Evolutionary conservation across 2,797 vertebrate species (phyloP).

Genomic region (Rhynchotus rufescens): DNA sequence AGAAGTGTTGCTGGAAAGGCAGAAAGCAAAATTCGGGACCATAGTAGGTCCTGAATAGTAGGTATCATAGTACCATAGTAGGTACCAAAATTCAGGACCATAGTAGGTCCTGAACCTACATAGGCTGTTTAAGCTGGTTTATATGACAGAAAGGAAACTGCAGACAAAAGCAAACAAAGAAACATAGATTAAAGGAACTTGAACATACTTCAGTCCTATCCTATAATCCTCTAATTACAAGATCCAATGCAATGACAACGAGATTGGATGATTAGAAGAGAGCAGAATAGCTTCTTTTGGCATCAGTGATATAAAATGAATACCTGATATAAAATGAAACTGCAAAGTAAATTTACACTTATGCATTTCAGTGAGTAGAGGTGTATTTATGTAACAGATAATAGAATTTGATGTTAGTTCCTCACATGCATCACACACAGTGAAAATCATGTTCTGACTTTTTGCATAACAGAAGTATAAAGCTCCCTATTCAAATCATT

Average conservation of each 20-base stretch:
- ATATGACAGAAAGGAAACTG: neutral
- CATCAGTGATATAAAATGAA: neutral
- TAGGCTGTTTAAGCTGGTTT: neutral
- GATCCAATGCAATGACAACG: neutral
- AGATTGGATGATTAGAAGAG: neutral
- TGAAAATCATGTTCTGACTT: conserved; percentile 1
- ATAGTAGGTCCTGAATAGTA: no score
- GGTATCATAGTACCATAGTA: no score
- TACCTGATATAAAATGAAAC: neutral
- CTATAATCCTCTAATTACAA: neutral
- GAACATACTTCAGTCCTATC: neutral
- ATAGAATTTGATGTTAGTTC: conserved; percentile 5
- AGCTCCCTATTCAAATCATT: conserved; percentile 30
- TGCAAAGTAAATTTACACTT: neutral
- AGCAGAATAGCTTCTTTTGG: neutral
- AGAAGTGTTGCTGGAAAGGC: neutral
- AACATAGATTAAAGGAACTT: neutral
- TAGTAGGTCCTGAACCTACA: neutral
- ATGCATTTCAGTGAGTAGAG: neutral
- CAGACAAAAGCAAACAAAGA: neutral
- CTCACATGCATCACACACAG: neutral
- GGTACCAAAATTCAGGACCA: no score
- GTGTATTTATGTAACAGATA: neutral
- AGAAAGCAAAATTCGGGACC: neutral
- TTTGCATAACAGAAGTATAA: neutral